phyloP scores from a whole-genome alignment of 2,888 invertebrate species.

The Auanema freiburgensis region DNA sequence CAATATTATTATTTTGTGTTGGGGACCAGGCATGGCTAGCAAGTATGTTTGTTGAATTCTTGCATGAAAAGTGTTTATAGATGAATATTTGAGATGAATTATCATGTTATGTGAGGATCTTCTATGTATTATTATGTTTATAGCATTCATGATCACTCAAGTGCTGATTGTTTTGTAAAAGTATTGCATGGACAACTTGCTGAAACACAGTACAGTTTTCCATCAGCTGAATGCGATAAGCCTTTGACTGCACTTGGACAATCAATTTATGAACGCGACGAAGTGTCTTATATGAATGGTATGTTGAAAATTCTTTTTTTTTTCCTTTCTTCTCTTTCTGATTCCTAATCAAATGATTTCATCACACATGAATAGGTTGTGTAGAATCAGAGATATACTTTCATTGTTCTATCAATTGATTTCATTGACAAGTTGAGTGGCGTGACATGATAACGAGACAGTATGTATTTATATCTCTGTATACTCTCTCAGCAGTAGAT shows the following conservation, averaged over 20 bases:
- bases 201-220: conserved; percentile 85
- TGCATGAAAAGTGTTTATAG: background rate
- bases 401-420: conserved; percentile 4
- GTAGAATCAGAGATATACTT: conserved; percentile 9
- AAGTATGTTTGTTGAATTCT: conserved; percentile 66
- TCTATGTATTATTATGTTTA: conserved; percentile 63
- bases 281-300: conserved; percentile 95
- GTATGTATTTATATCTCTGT: too few relatives aligned
- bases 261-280: conserved; percentile 75
- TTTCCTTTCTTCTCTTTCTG: background rate
- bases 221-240: conserved; percentile 67
- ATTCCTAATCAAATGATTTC: background rate
- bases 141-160: conserved; percentile 91
- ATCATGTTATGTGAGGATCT: background rate
- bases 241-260: conserved; percentile 74
- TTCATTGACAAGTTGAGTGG: conserved; percentile 14
- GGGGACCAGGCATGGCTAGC: conserved; percentile 81
- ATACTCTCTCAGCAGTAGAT: too few relatives aligned
- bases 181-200: conserved; percentile 77
- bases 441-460: conserved; percentile 6
- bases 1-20: conserved; percentile 95
- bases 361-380: background rate
- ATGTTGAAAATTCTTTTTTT: conserved; percentile 23
- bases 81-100: conserved; percentile 8
- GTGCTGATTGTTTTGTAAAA: conserved; percentile 97